Evolutionary conservation across 2,888 invertebrate genomes (phyloP).

Genomic region (Malachius bipustulatus): DNA sequence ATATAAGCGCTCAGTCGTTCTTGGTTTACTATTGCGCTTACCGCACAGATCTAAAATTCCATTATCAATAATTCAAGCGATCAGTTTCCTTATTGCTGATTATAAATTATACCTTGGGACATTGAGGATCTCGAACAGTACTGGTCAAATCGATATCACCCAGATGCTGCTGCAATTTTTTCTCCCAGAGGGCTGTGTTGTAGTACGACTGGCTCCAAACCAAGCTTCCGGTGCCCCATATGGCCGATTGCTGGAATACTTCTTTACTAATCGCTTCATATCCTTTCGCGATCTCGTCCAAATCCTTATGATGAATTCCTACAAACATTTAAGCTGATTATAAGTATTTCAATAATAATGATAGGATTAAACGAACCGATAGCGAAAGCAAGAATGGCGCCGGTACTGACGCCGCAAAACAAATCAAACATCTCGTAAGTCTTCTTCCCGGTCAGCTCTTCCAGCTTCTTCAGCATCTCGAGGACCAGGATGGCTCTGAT

Average conservation of each 20-base stretch:
- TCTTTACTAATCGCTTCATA: constrained; percentile 48
- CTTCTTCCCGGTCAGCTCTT: constrained; percentile 51
- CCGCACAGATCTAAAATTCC: constrained; percentile 49
- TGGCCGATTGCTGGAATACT: constrained; percentile 52
- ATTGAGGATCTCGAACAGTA: constrained; percentile 39
- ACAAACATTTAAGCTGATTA: too few relatives aligned
- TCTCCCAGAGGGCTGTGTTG: constrained; percentile 71
- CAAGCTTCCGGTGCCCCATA: constrained; percentile 59
- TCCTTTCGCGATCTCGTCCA: constrained; percentile 46
- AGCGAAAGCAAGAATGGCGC: constrained; percentile 65
- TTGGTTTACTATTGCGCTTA: constrained; percentile 69
- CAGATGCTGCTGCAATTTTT: constrained; percentile 53
- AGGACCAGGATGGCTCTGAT: constrained; percentile 73
- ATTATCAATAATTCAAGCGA: constrained; percentile 9
- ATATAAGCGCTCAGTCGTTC: constrained; percentile 61
- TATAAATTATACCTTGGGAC: constrained; percentile 51
- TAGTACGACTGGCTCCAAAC: constrained; percentile 80
- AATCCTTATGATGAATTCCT: constrained; percentile 43
- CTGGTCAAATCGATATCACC: constrained; percentile 49
- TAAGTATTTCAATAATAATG: neutral
- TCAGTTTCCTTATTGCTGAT: too few relatives aligned
- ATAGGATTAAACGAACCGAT: constrained; percentile 41
- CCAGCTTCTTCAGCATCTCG: constrained; percentile 65
- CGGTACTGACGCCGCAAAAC: constrained; percentile 71
- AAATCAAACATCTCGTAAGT: constrained; percentile 76